Evolutionary conservation across 1,140 invertebrate genomes (phyloP).

Genomic region (Teleopsis dalmanni): DNA sequence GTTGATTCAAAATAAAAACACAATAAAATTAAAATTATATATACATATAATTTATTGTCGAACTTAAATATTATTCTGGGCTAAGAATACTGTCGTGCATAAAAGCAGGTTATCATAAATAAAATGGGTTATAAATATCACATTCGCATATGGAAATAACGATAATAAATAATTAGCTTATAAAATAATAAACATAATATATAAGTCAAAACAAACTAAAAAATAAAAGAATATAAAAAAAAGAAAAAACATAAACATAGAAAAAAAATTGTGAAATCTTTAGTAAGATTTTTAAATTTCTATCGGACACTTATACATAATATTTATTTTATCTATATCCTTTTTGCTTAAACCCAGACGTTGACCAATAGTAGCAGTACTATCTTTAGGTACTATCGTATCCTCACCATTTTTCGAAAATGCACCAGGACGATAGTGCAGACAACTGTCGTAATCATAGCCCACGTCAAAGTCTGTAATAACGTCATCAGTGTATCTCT

Average conservation of each 20-base stretch:
- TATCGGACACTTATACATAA: constrained; percentile 39
- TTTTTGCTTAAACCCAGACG: constrained; percentile 54
- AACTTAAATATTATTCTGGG: no score
- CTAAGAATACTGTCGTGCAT: no score
- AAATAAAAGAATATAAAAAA: not conserved
- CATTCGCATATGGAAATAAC: no score
- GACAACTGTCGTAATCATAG: constrained; percentile 65
- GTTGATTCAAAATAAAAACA: no score
- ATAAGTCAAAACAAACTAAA: no score
- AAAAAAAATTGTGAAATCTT: constrained; percentile 2
- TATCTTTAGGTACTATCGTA: constrained; percentile 54
- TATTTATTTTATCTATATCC: constrained; percentile 46
- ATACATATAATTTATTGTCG: no score
- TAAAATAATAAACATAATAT: no score
- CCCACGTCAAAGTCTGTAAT: constrained; percentile 46
- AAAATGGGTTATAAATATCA: no score
- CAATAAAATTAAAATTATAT: no score
- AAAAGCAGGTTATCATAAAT: no score
- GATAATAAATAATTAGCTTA: no score
- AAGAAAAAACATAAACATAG: not conserved
- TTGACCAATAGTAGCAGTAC: constrained; percentile 50
- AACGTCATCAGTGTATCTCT: constrained; percentile 44
- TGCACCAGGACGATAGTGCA: constrained; percentile 68
- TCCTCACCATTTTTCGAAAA: constrained; percentile 63
- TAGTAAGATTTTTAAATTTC: constrained; percentile 16